A percentile compares a stretch with the other conserved stretches of the same genome.
Evolutionary conservation across 2,113 vertebrate species (phyloP).

Genomic region (Cyanistes caeruleus): DNA sequence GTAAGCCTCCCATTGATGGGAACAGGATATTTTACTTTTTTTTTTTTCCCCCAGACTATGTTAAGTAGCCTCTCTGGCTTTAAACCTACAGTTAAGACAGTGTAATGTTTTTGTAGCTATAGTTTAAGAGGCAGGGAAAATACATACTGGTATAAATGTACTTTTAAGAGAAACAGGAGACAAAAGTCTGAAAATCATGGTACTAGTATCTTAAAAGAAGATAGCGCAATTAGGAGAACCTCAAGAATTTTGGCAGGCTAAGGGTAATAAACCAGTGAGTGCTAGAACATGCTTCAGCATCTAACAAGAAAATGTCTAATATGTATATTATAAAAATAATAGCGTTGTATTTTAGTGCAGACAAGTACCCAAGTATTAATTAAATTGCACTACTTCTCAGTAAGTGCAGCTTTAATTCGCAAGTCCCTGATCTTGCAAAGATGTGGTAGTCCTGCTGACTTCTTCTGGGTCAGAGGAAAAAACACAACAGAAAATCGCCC

Average conservation of each 20-base stretch:
- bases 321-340: slow-evolving; percentile 16
- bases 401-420: not conserved
- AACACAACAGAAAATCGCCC: not conserved
- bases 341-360: slow-evolving; percentile 1
- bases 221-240: slow-evolving; percentile 49
- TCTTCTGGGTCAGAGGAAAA: not conserved
- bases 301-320: slow-evolving; percentile 27
- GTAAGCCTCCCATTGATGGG: not conserved
- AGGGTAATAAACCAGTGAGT: slow-evolving; percentile 18
- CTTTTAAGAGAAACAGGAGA: not conserved
- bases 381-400: slow-evolving; percentile 3
- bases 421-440: not conserved
- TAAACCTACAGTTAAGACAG: not conserved
- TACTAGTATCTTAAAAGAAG: slow-evolving; percentile 26
- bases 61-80: not conserved
- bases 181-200: slow-evolving; percentile 24
- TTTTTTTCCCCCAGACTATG: not conserved
- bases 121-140: not conserved
- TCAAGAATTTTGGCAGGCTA: slow-evolving; percentile 56
- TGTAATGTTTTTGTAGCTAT: not conserved
- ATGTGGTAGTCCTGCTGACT: not conserved
- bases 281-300: slow-evolving; percentile 17
- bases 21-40: not conserved
- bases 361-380: slow-evolving; percentile 12
- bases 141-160: not conserved